phyloP scores from a whole-genome alignment of 2,888 invertebrate genomes.

The Bellardia bayeri region DNA sequence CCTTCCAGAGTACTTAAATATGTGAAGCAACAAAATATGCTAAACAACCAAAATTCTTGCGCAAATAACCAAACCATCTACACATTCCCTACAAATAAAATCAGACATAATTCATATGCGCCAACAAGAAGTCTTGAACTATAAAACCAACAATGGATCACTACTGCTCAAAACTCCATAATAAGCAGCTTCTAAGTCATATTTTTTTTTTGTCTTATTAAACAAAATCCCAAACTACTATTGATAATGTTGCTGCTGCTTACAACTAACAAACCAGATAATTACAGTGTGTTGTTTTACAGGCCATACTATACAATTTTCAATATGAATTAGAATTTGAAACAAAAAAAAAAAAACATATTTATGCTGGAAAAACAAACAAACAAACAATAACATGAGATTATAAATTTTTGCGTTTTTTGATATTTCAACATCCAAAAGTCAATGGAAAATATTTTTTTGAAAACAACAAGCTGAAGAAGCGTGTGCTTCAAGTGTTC shows the following conservation, averaged over 20 bases:
- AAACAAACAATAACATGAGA: constrained; percentile 62
- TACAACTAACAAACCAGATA: constrained; percentile 51
- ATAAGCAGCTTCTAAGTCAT: constrained; percentile 55
- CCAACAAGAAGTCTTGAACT: constrained; percentile 80
- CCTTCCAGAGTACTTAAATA: not conserved
- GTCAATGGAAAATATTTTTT: not conserved
- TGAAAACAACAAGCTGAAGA: constrained; percentile 45
- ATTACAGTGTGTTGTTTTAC: constrained; percentile 51
- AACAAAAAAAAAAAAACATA: constrained; percentile 16
- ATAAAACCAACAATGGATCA: constrained; percentile 43
- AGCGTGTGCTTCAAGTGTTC: constrained; percentile 70
- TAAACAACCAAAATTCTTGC: not conserved
- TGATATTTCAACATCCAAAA: constrained; percentile 64
- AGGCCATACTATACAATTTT: constrained; percentile 47
- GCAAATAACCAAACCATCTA: not conserved
- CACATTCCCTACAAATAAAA: not conserved
- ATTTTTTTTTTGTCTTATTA: not conserved
- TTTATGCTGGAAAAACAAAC: constrained; percentile 70
- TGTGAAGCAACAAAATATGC: not conserved
- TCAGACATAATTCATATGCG: constrained; percentile 81
- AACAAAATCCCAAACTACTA: not conserved
- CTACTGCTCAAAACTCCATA: constrained; percentile 36
- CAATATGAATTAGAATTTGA: constrained; percentile 55
- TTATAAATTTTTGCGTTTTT: constrained; percentile 68
- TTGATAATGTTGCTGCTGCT: constrained; percentile 26